These are phyloP conservation scores for Caenorhabditis zanzibari DNA, from an alignment of 2,888 invertebrate species.

Conservation along the genomic window DNA sequence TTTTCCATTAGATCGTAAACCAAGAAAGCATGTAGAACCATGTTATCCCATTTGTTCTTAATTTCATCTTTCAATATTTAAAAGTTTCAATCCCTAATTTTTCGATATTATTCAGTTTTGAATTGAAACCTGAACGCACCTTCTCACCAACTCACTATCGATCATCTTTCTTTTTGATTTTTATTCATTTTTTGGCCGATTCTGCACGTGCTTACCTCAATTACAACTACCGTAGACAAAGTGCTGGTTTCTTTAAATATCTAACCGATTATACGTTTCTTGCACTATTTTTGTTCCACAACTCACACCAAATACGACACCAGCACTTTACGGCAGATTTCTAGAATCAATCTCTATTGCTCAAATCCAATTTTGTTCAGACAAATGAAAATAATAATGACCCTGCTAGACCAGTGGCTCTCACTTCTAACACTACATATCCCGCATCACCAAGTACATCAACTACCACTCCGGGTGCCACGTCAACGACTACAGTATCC, in stretches of 20 bases:
- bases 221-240: constrained; percentile 39
- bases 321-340: constrained; percentile 41
- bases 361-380: constrained; percentile 43
- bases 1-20: constrained; percentile 29
- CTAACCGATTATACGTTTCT: constrained; percentile 32
- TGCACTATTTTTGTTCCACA: constrained; percentile 15
- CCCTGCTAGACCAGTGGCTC: constrained; percentile 22
- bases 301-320: constrained; percentile 33
- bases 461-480: constrained; percentile 15
- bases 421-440: constrained; percentile 10
- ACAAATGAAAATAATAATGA: constrained; percentile 62
- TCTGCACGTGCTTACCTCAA: constrained; percentile 67
- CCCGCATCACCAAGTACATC: constrained; percentile 31
- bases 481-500: constrained; percentile 27
- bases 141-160: constrained; percentile 10
- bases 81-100: background rate
- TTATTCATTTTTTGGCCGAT: constrained; percentile 56
- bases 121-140: constrained; percentile 50
- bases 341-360: background rate
- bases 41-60: constrained; percentile 8
- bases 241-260: constrained; percentile 39
- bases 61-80: background rate
- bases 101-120: constrained; percentile 36
- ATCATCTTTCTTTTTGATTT: constrained; percentile 4
- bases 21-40: constrained; percentile 25